Evolutionary conservation across 2,797 vertebrate genomes (phyloP), one percentile per base, ranked within the genome.

Genomic region (Eremophila alpestris): DNA sequence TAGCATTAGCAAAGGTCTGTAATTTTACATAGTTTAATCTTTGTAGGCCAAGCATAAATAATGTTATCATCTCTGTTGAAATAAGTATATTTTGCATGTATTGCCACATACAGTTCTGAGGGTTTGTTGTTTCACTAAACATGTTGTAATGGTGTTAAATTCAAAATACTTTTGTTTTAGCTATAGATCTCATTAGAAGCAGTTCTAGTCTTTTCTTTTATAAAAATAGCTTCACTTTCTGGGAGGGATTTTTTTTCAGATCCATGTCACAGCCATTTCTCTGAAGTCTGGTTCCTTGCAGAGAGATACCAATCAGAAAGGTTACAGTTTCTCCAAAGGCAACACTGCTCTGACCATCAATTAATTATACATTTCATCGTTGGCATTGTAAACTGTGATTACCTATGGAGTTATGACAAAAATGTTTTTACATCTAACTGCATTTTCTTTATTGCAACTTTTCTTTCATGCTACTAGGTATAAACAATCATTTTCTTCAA

Each of bases 1-100:
- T 40, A 98, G 89, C 71, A 6, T 43, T 91, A 77, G 62, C 40
- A 98, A 97, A 97, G 98, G 98, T 98, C 75, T 95, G 97, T 84
- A 70, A 75, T 55, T 70, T 74, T 82, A 30, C 23, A n/a, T 14
- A 64, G 20, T 32, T 5, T 69, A 65, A 36, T 62, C 19, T 84
- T 78, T 83, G 30, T 74, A 76, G 29, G 12, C 45, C 51, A 59
- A 75, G 56, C 12, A 51, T 79, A 78, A 51, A 36, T 65, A 24
- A 87, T 45, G 18, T 36, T 78, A 68, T 17, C 29, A 65, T 17
- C 29, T 68, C 43, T 43, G 32, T 29, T 49, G 38, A 38, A 38
- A 38, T 90, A 1, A 4, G 74, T 59, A 1, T 54, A 16, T 69
- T 52, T 90, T 89, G 68, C 32, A 48, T 81, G 36, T 34, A 34